Percentiles rank a stretch among this genome's conserved stretches.
These are phyloP conservation scores for Gobio gobio DNA, from an alignment of 2,113 vertebrate species.

Conservation along the genomic window DNA sequence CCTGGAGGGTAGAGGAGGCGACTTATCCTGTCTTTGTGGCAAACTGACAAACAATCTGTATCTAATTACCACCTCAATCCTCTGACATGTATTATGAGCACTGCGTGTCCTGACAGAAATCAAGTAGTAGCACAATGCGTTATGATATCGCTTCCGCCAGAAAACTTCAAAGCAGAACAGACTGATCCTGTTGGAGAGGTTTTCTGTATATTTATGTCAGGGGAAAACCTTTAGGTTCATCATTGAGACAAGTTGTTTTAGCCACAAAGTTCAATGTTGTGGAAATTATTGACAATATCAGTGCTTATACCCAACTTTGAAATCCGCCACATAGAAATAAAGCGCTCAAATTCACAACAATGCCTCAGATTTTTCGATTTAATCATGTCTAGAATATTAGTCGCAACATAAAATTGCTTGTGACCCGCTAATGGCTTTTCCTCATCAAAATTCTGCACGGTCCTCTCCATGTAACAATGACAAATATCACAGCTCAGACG, in stretches of 20 bases:
- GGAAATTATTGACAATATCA: neutral
- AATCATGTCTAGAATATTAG: conserved; percentile 19
- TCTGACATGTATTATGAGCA: conserved; percentile 45
- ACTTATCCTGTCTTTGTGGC: conserved; percentile 40
- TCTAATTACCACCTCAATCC: conserved; percentile 34
- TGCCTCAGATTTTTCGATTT: neutral
- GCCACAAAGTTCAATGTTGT: neutral
- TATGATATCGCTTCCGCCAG: neutral
- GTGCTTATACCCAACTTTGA: neutral
- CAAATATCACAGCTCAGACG: conserved; percentile 53
- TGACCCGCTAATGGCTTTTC: conserved; percentile 50
- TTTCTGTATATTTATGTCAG: neutral
- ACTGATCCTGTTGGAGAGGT: conserved; percentile 22
- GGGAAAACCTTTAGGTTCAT: neutral
- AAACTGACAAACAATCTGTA: conserved; percentile 46
- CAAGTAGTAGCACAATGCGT: neutral
- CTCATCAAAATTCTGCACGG: conserved; percentile 49
- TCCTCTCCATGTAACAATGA: conserved; percentile 51
- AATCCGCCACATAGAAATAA: neutral
- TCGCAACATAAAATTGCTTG: conserved; percentile 41
- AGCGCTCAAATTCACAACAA: conserved; percentile 27
- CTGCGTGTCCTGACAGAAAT: conserved; percentile 12
- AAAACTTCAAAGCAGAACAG: conserved; percentile 29
- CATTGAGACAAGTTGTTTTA: neutral
- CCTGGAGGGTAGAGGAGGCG: conserved; percentile 32